These are phyloP conservation scores for Mionectes olivaceus DNA, from an alignment of 2,797 vertebrate genomes.

Conservation along the genomic window DNA sequence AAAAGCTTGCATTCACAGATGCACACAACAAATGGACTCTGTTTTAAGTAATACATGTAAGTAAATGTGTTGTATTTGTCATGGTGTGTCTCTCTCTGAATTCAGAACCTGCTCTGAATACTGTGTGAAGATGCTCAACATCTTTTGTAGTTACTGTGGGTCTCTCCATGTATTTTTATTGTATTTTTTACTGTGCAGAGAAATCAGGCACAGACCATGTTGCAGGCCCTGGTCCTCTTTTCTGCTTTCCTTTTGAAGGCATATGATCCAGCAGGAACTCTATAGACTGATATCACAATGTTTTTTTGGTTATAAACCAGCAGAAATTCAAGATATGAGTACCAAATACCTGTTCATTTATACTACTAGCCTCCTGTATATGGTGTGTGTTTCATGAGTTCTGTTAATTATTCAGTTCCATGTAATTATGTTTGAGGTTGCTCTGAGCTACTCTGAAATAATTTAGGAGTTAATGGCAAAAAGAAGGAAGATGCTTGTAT, in stretches of 20 bases:
- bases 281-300: neutral
- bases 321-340: neutral
- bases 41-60: neutral
- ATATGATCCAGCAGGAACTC: neutral
- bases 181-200: neutral
- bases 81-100: neutral
- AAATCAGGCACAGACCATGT: neutral
- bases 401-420: neutral
- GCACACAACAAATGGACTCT: neutral
- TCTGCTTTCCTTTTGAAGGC: neutral
- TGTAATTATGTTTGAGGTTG: conserved; percentile 15
- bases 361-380: neutral
- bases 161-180: neutral
- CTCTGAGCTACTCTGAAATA: conserved; percentile 22
- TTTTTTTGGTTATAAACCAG: neutral
- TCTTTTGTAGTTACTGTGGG: neutral
- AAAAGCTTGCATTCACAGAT: neutral
- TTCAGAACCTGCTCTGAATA: neutral
- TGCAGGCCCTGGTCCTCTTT: neutral
- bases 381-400: neutral
- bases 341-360: neutral
- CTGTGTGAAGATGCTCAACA: neutral
- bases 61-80: neutral
- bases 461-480: neutral
- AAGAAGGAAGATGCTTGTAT: neutral